Base-by-base conservation (phyloP, 1,140 invertebrate genomes). In the Bursaphelenchus mucronatus region DNA sequence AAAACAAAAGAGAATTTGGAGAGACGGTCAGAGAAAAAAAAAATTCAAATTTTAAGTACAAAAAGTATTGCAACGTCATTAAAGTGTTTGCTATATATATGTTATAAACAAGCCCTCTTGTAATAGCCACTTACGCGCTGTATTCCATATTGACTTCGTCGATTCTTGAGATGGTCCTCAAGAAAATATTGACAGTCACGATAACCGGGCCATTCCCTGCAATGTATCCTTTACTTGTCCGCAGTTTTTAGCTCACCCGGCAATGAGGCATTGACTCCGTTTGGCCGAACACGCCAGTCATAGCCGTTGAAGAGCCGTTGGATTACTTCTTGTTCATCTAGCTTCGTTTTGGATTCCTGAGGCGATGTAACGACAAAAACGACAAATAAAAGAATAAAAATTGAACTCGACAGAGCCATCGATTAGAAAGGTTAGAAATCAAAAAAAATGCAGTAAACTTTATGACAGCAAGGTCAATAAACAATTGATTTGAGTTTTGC, bases 161-260 rank as follows among this genome's bases (percentile, higher is more conserved):
- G 86, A 94, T 94, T 90, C 93, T 92, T 87, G 90, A 92, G 87
- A 95, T 94, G 85, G 91, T 93, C 77, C 92, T 89, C 70, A 95
- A 88, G 86, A 88, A 92, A 86, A 94, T 87, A 89, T 94, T 94
- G 86, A 94, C 90, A 45, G 64, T 56, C 0, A 84, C 80, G 11
- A 79, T 45, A 41, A 82, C 82, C 7, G 83, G 86, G 84, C 89
- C 88, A 83, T 83, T 74, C 30, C 30, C 30, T 30, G 2, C 1
- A 30, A 30, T 30, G 15, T 10, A 10, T 10, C 19, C 10, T 10
- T 47, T 54, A 10, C 19, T 10, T 54, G 9, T 10, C 10, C 6
- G 19, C 39, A 30, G 5, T 30, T 55, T 55, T 55, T 46, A 53
- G 62, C 66, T 54, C 30, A 80, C 78, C 78, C 55, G 80, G 78